Conservation (phyloP, 30 jellyfish, hydroid and myxozoan genomes). For the Rhopilema esculentum region DNA sequence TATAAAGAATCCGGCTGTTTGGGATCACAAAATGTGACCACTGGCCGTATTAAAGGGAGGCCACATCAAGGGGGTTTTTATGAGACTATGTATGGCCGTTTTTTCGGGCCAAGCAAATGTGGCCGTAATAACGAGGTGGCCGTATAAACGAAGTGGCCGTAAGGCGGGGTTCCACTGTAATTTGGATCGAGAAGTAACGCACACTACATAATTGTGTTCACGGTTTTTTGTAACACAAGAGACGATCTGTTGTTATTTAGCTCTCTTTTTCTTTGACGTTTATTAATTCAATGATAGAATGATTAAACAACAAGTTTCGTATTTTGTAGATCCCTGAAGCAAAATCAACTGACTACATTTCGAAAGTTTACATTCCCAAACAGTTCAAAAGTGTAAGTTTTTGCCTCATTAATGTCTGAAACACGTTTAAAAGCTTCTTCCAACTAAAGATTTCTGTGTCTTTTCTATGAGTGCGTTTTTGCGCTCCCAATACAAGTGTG, state of each 20-base stretch:
- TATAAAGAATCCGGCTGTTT: conserved; percentile 12
- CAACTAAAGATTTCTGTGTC: too few relatives aligned
- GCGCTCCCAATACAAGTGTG: too few relatives aligned
- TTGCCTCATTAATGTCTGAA: too few relatives aligned
- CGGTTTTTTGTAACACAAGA: too few relatives aligned
- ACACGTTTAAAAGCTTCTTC: too few relatives aligned
- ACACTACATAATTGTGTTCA: background rate
- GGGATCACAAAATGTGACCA: conserved; percentile 18
- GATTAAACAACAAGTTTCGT: background rate
- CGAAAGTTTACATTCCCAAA: conserved; percentile 42
- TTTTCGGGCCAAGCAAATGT: conserved; percentile 23
- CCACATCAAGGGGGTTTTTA: conserved; percentile 22
- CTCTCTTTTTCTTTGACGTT: too few relatives aligned
- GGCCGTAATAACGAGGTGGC: conserved; percentile 54
- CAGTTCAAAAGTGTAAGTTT: conserved; percentile 46
- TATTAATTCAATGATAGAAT: too few relatives aligned
- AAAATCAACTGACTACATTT: conserved; percentile 47
- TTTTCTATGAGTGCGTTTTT: too few relatives aligned
- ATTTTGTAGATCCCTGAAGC: conserved; percentile 51
- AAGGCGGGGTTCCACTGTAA: conserved; percentile 37
- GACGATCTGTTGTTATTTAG: too few relatives aligned
- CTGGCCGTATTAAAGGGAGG: conserved; percentile 40
- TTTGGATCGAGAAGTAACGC: background rate
- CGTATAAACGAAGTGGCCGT: conserved; percentile 57
- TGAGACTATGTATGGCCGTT: conserved; percentile 30